Conservation (phyloP, 2,888 invertebrate genomes). For the Habrosyne pyritoides region DNA sequence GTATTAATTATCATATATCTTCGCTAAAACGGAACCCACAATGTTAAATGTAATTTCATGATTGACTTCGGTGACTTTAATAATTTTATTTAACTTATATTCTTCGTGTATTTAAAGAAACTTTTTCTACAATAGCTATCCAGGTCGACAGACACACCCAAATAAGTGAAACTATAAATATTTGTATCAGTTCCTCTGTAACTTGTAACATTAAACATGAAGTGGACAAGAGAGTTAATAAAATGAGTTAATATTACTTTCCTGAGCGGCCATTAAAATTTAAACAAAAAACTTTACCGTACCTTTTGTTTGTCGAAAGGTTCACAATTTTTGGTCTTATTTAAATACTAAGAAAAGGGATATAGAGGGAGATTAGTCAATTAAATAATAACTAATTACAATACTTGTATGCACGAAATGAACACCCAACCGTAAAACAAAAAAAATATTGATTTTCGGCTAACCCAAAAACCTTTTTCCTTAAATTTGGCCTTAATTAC, state of each 20-base stretch:
- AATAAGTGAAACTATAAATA: background rate
- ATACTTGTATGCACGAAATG: too few relatives aligned
- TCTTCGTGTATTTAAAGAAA: background rate
- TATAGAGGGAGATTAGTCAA: too few relatives aligned
- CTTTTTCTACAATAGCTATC: background rate
- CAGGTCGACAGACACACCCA: background rate
- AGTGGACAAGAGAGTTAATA: too few relatives aligned
- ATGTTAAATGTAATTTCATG: background rate
- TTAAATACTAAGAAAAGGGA: too few relatives aligned
- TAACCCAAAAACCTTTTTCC: constrained; percentile 2
- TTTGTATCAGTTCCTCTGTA: background rate
- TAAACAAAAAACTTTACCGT: too few relatives aligned
- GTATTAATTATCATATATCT: too few relatives aligned
- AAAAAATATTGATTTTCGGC: background rate
- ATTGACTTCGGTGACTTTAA: background rate
- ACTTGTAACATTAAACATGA: background rate
- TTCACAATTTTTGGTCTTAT: too few relatives aligned
- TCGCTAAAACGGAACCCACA: background rate
- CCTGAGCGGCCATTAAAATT: too few relatives aligned
- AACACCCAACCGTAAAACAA: background rate
- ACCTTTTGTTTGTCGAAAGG: too few relatives aligned
- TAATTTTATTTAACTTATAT: background rate
- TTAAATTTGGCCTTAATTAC: background rate
- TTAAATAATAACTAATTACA: too few relatives aligned
- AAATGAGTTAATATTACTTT: too few relatives aligned